phyloP scores from a whole-genome alignment of 1,140 invertebrate species.

The Potamilus streckersoni region DNA sequence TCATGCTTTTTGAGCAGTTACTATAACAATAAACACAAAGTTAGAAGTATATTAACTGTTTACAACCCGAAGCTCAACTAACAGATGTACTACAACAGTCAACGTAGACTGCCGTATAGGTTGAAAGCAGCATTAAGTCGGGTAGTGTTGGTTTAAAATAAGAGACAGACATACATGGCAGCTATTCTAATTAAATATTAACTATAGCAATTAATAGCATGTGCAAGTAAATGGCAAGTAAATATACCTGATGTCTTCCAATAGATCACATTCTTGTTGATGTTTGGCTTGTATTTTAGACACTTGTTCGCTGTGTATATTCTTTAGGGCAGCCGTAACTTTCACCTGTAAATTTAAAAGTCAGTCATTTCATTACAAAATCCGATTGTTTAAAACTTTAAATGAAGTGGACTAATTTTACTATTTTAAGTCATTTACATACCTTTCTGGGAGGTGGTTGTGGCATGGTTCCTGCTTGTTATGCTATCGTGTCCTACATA shows the following conservation, averaged over 20 bases:
- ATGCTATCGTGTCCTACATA: slow-evolving; percentile 5
- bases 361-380: slow-evolving; percentile 4
- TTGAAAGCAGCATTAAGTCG: too few species aligned
- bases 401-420: slow-evolving; percentile 1
- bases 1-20: too few species aligned
- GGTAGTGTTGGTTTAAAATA: too few species aligned
- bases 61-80: too few species aligned
- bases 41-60: too few species aligned
- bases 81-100: too few species aligned
- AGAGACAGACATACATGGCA: too few species aligned
- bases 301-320: slow-evolving; percentile 91
- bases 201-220: too few species aligned
- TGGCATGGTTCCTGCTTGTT: slow-evolving; percentile 24
- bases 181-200: too few species aligned
- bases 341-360: slow-evolving; percentile 73
- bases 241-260: slow-evolving; percentile 87
- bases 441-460: slow-evolving; percentile 63
- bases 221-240: too few species aligned
- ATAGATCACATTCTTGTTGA: slow-evolving; percentile 93
- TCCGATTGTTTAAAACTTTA: slow-evolving; percentile 3
- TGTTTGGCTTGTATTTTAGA: slow-evolving; percentile 93
- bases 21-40: too few species aligned
- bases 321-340: slow-evolving; percentile 86
- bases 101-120: too few species aligned
- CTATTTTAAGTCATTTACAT: slow-evolving; percentile 9